These are phyloP conservation scores for Chesias legatella DNA, from an alignment of 2,888 invertebrate genomes.

Conservation along the genomic window DNA sequence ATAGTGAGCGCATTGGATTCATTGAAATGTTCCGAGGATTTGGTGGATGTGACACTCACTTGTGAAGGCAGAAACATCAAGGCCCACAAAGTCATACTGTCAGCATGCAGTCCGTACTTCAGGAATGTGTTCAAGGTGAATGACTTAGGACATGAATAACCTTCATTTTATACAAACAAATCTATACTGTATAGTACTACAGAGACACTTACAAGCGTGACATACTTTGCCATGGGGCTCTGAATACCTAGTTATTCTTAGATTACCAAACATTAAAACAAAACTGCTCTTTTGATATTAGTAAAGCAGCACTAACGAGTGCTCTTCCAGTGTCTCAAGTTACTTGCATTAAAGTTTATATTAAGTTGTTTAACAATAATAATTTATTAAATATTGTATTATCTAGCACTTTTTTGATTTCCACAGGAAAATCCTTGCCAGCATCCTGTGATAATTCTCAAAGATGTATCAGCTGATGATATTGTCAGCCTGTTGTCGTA, in stretches of 20 bases:
- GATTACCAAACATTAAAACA: neutral
- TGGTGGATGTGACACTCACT: slow-evolving; percentile 86
- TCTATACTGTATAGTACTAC: slow-evolving; percentile 27
- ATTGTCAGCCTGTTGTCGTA: slow-evolving; percentile 84
- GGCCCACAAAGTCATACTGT: slow-evolving; percentile 87
- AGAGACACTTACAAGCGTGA: slow-evolving; percentile 26
- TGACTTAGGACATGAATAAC: slow-evolving; percentile 74
- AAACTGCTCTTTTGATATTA: neutral
- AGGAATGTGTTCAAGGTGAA: slow-evolving; percentile 86
- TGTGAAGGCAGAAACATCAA: slow-evolving; percentile 86
- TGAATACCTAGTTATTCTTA: neutral
- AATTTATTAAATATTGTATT: too few species aligned
- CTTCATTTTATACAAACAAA: slow-evolving; percentile 59
- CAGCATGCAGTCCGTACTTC: slow-evolving; percentile 88
- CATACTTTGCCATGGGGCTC: slow-evolving; percentile 22
- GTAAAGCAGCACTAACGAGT: too few species aligned
- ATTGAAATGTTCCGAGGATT: slow-evolving; percentile 84
- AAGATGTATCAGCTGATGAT: slow-evolving; percentile 84
- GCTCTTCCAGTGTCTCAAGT: too few species aligned
- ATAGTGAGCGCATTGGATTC: slow-evolving; percentile 86
- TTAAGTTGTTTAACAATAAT: slow-evolving; percentile 1
- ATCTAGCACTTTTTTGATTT: neutral
- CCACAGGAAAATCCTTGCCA: slow-evolving; percentile 86
- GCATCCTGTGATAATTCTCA: slow-evolving; percentile 86
- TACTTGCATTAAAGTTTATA: too few species aligned